A percentile compares a stretch with the other conserved stretches of the same genome.
phyloP scores from a whole-genome alignment of 2,797 vertebrate genomes.

The Typhlichthys eigenmanni region DNA sequence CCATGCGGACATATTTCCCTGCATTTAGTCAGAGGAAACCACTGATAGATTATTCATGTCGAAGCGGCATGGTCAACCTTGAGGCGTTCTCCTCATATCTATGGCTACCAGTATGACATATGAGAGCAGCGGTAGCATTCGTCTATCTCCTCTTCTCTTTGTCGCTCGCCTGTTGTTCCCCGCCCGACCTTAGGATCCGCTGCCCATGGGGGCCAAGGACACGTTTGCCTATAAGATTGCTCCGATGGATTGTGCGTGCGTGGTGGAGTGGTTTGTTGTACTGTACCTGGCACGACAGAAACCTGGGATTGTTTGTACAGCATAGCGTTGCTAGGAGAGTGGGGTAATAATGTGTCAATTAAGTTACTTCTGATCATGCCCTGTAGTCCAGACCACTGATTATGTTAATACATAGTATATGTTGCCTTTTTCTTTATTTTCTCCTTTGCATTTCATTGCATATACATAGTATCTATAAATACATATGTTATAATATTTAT shows the following conservation, averaged over 20 bases:
- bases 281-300: no score
- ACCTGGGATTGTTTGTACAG: no score
- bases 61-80: constrained; percentile 76
- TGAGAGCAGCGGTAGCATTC: constrained; percentile 72
- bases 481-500: background rate
- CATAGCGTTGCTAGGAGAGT: no score
- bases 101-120: constrained; percentile 75
- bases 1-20: constrained; percentile 72
- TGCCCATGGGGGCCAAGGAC: constrained; percentile 49
- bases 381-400: no score
- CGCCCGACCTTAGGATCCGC: constrained; percentile 41
- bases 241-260: constrained; percentile 51
- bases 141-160: constrained; percentile 32
- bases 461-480: no score
- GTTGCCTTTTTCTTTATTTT: no score
- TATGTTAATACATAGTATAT: no score
- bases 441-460: no score
- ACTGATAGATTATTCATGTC: constrained; percentile 81
- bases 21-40: constrained; percentile 71
- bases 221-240: constrained; percentile 42
- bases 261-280: background rate
- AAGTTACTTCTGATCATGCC: no score
- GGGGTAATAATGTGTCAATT: no score
- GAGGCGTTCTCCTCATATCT: constrained; percentile 74
- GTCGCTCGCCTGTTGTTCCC: constrained; percentile 27